Percentiles rank a stretch among this genome's conserved stretches.
Conservation (phyloP, 2,113 vertebrate genomes). For the Mastomys natalensis region DNA sequence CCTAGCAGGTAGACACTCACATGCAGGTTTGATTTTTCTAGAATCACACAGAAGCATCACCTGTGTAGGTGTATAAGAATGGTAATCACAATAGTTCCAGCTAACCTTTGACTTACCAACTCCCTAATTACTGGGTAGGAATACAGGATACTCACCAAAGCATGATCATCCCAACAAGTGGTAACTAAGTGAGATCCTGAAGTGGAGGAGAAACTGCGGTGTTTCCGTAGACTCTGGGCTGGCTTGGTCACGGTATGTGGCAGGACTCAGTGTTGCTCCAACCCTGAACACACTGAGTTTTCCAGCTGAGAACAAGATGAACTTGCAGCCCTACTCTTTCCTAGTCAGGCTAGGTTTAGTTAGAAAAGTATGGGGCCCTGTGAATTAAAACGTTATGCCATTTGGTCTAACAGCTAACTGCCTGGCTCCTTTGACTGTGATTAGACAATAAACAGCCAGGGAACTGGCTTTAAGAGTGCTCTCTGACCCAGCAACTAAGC, state of each 20-base stretch:
- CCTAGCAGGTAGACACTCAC: neutral
- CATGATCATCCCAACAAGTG: neutral
- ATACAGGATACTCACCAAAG: neutral
- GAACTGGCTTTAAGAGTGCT: neutral
- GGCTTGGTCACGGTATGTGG: neutral
- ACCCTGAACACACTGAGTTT: neutral
- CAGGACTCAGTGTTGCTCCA: neutral
- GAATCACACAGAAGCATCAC: neutral
- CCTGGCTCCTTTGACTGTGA: neutral
- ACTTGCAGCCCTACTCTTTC: neutral
- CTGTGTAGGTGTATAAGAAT: slow-evolving; percentile 34
- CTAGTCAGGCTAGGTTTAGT: neutral
- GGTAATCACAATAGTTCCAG: neutral
- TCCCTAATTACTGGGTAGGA: neutral
- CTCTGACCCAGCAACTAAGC: neutral
- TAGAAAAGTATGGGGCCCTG: neutral
- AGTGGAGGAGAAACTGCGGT: neutral
- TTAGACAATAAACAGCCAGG: neutral
- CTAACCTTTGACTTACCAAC: neutral
- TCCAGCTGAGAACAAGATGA: neutral
- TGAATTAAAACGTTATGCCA: slow-evolving; percentile 24
- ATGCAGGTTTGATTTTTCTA: neutral
- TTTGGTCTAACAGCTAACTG: neutral
- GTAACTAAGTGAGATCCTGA: neutral
- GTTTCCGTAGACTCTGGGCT: neutral